Percentiles rank a stretch among this genome's conserved stretches.
These are phyloP conservation scores for Perizoma affinitatum DNA, from an alignment of 2,888 invertebrate genomes.

Conservation along the genomic window DNA sequence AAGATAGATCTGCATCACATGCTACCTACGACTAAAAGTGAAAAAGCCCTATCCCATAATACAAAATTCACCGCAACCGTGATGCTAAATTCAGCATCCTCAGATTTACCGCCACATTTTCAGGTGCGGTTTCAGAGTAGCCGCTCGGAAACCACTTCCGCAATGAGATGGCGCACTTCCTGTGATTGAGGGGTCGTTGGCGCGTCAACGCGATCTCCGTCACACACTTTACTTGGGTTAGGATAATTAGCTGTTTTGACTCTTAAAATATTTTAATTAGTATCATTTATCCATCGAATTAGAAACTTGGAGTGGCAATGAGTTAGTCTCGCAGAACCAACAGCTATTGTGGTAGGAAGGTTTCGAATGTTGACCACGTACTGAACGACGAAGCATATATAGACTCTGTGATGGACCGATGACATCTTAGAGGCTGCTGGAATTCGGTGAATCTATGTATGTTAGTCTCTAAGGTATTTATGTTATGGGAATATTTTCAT, in stretches of 20 bases:
- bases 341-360: no score
- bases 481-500: no score
- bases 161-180: slow-evolving; percentile 85
- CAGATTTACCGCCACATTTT: slow-evolving; percentile 1
- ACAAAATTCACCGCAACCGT: slow-evolving; percentile 12
- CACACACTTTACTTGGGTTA: slow-evolving; percentile 28
- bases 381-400: no score
- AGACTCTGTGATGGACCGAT: no score
- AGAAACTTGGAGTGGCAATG: no score
- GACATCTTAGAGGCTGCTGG: no score
- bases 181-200: slow-evolving; percentile 74
- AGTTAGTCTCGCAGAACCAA: no score
- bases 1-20: no score
- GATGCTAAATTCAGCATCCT: slow-evolving; percentile 8
- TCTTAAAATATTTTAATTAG: slow-evolving; percentile 3
- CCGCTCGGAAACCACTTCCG: slow-evolving; percentile 80
- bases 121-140: slow-evolving; percentile 34
- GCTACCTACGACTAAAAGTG: no score
- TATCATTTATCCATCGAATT: not conserved
- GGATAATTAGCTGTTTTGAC: slow-evolving; percentile 31
- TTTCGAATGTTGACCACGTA: no score
- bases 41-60: not conserved
- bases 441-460: no score
- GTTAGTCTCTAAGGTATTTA: no score
- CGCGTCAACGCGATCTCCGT: slow-evolving; percentile 33